These are phyloP conservation scores for Meandrina meandrites DNA, from an alignment of 92 coral and sea anemone genomes.

Conservation along the genomic window DNA sequence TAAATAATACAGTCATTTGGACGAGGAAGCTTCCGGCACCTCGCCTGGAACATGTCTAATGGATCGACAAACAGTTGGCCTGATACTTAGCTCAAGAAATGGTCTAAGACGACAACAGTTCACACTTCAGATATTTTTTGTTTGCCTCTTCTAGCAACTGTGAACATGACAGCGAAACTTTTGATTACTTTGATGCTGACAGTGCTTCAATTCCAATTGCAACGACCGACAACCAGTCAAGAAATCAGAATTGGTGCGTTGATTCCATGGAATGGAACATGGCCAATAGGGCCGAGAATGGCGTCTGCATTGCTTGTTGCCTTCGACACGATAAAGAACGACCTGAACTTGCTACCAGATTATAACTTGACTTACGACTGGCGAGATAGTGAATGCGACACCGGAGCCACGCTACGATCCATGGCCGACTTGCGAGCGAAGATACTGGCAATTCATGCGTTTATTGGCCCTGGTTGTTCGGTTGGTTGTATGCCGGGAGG, in stretches of 20 bases:
- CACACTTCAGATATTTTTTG: background rate
- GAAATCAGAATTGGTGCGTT: conserved; percentile 69
- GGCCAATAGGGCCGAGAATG: conserved; percentile 74
- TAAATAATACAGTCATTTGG: background rate
- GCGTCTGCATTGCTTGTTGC: conserved; percentile 77
- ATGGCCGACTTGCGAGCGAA: conserved; percentile 56
- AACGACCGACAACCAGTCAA: background rate
- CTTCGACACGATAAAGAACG: conserved; percentile 44
- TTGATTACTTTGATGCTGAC: conserved; percentile 18
- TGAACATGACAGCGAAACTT: conserved; percentile 24
- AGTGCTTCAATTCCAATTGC: background rate
- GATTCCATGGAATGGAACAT: conserved; percentile 80
- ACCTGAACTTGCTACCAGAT: conserved; percentile 48
- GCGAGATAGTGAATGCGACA: conserved; percentile 64
- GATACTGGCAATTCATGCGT: conserved; percentile 61
- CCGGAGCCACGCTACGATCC: conserved; percentile 62
- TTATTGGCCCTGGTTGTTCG: conserved; percentile 75
- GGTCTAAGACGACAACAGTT: background rate
- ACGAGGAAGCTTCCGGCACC: background rate
- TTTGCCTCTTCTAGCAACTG: conserved; percentile 3
- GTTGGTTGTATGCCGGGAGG: conserved; percentile 79
- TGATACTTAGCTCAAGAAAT: background rate
- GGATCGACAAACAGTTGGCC: background rate
- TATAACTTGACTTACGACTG: conserved; percentile 68
- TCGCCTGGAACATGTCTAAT: background rate